phyloP scores from a whole-genome alignment of 2,113 vertebrate species.

The Varanus komodoensis region DNA sequence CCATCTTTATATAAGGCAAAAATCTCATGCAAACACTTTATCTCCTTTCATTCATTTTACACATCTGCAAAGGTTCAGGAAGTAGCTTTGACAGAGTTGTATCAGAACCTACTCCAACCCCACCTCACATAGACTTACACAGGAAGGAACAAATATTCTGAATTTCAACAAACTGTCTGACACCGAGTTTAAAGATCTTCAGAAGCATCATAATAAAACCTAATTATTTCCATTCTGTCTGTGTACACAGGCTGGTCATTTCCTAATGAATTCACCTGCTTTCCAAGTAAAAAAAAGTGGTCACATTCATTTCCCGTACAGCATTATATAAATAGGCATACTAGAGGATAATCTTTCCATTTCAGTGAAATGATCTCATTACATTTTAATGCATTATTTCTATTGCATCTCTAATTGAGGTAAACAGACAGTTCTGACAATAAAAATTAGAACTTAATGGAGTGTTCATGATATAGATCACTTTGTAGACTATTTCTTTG shows the following conservation, averaged over 20 bases:
- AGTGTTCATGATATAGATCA: background rate
- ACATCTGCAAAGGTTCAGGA: background rate
- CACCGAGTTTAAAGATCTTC: background rate
- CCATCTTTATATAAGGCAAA: too few species aligned
- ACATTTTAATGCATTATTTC: background rate
- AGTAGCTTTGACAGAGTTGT: background rate
- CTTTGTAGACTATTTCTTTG: background rate
- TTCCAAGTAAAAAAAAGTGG: conserved; percentile 28
- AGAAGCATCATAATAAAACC: background rate
- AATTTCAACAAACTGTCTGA: background rate
- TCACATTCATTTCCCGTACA: background rate
- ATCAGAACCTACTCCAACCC: background rate
- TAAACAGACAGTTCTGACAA: background rate
- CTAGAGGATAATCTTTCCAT: background rate
- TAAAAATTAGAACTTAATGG: background rate
- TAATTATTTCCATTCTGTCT: background rate
- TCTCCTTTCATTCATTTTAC: too few species aligned
- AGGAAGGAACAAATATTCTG: background rate
- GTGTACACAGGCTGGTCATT: background rate
- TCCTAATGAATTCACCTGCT: conserved; percentile 18
- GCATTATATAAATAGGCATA: background rate
- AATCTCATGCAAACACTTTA: too few species aligned
- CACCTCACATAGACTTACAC: too few species aligned
- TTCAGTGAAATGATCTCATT: background rate
- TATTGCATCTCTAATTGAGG: background rate